Conservation (phyloP, 2,888 invertebrate species). For the Apotomis turbidana region DNA sequence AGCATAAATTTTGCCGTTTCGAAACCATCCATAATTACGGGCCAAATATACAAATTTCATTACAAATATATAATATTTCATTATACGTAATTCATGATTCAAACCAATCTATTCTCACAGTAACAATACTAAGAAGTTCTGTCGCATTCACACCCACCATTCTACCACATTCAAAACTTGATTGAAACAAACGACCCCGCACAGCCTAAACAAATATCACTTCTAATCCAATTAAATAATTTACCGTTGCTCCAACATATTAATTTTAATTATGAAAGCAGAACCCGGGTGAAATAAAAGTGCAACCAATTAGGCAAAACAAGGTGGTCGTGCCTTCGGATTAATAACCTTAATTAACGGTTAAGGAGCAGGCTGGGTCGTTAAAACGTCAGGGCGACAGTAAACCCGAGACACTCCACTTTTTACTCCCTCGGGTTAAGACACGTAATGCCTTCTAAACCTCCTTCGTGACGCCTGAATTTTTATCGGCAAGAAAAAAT, state of each 20-base stretch:
- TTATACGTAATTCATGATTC: background rate
- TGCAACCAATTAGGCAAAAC: conserved; percentile 80
- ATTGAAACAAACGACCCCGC: conserved; percentile 1
- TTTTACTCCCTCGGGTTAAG: conserved; percentile 31
- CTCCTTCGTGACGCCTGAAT: background rate
- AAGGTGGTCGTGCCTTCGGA: conserved; percentile 76
- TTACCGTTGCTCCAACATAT: conserved; percentile 43
- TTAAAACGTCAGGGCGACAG: conserved; percentile 62
- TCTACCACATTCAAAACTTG: background rate
- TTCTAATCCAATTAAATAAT: conserved; percentile 21
- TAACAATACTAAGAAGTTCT: background rate
- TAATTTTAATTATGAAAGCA: conserved; percentile 69
- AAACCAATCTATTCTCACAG: background rate
- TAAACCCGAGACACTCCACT: conserved; percentile 52
- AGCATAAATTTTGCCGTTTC: background rate
- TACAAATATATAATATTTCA: no score
- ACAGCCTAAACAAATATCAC: conserved; percentile 23
- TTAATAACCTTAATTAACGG: conserved; percentile 81
- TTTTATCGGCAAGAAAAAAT: conserved; percentile 3
- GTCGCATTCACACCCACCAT: background rate
- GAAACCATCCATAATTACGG: background rate
- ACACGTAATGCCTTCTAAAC: conserved; percentile 29
- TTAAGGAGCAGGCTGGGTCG: conserved; percentile 66
- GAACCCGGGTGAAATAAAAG: conserved; percentile 73
- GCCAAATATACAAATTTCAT: background rate